These are phyloP conservation scores for Mayetiola destructor DNA, from an alignment of 2,888 invertebrate species.

Conservation along the genomic window DNA sequence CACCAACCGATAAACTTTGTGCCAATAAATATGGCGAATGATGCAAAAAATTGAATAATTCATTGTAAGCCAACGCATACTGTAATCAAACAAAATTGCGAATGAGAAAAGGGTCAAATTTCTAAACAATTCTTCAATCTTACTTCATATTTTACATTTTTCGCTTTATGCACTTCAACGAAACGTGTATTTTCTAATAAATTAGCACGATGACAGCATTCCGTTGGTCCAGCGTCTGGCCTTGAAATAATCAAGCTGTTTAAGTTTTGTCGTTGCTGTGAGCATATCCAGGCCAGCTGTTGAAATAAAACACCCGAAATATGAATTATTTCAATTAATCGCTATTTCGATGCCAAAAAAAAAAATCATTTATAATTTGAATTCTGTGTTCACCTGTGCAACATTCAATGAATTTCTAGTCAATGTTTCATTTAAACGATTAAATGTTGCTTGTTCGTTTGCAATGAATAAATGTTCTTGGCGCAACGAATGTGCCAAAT, in stretches of 20 bases:
- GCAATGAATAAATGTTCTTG: constrained; percentile 72
- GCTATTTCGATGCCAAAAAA: not conserved
- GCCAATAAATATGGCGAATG: constrained; percentile 57
- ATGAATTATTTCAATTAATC: not conserved
- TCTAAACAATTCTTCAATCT: constrained; percentile 17
- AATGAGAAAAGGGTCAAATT: too few relatives aligned
- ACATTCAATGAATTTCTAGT: constrained; percentile 41
- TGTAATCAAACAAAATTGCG: constrained; percentile 22
- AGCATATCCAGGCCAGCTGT: constrained; percentile 74
- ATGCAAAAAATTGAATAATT: constrained; percentile 51
- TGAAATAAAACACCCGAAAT: constrained; percentile 5
- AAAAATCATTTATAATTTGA: not conserved
- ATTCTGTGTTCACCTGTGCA: constrained; percentile 30
- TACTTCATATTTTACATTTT: constrained; percentile 69
- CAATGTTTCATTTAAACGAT: constrained; percentile 59
- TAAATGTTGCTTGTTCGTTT: constrained; percentile 69
- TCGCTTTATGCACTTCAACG: constrained; percentile 68
- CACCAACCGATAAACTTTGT: constrained; percentile 50
- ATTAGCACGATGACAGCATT: constrained; percentile 58
- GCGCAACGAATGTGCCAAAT: constrained; percentile 34
- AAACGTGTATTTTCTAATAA: constrained; percentile 49
- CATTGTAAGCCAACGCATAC: constrained; percentile 48
- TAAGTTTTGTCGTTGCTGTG: constrained; percentile 70
- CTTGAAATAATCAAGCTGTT: constrained; percentile 59
- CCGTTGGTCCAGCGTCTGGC: constrained; percentile 59